These are phyloP conservation scores for Seladonia tumulorum DNA, from an alignment of 2,888 invertebrate genomes.

Conservation along the genomic window DNA sequence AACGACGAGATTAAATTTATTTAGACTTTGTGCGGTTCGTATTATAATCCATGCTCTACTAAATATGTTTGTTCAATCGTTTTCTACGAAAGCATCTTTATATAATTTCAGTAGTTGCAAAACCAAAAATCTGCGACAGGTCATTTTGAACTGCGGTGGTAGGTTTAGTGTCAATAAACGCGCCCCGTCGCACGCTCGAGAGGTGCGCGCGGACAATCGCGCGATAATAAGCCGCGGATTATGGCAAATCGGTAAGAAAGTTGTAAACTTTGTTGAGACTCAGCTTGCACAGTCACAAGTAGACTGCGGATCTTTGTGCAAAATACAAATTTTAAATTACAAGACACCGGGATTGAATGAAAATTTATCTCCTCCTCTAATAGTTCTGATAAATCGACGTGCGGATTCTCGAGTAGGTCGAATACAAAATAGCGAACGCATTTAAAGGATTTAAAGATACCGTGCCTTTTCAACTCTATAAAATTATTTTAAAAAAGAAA, in stretches of 20 bases:
- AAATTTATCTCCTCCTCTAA: not conserved
- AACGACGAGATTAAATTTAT: no score
- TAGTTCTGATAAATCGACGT: not conserved
- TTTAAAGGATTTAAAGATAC: not conserved
- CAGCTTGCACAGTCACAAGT: not conserved
- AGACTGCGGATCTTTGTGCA: not conserved
- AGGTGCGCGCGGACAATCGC: conserved; percentile 18
- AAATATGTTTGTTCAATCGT: no score
- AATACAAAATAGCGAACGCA: no score
- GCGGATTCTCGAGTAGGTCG: no score
- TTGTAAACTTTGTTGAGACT: not conserved
- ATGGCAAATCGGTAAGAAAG: conserved; percentile 6
- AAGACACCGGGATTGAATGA: not conserved
- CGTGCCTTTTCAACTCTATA: not conserved
- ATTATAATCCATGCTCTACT: no score
- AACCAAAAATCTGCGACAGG: no score
- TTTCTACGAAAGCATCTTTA: no score
- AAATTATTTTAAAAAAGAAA: not conserved
- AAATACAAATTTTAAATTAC: not conserved
- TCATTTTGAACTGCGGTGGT: no score
- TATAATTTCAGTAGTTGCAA: no score
- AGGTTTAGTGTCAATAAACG: no score
- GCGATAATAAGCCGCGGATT: conserved; percentile 20
- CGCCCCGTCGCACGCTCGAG: conserved; percentile 33
- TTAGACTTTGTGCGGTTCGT: no score